Evolutionary conservation across 2,888 invertebrate genomes (phyloP).

Genomic region (Cataglyphis altisquamis): DNA sequence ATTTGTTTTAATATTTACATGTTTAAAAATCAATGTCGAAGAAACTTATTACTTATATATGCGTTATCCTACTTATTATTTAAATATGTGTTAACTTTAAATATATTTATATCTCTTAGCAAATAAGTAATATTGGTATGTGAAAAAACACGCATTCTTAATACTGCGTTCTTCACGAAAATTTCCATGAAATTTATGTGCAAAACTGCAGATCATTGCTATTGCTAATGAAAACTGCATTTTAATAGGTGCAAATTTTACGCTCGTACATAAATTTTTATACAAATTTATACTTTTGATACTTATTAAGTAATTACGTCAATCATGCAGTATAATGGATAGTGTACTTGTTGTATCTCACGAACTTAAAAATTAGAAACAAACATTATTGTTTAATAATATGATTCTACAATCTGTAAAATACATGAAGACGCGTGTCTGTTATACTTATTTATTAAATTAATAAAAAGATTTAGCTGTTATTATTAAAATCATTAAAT

Average conservation of each 20-base stretch:
- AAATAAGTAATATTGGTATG: background rate
- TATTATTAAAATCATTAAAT: background rate
- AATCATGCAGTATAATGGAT: constrained; percentile 5
- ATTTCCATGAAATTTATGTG: background rate
- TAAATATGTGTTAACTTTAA: background rate
- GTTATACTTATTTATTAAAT: background rate
- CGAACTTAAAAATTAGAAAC: background rate
- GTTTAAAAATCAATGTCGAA: background rate
- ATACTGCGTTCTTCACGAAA: background rate
- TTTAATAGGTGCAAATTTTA: too few relatives aligned
- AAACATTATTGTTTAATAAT: background rate
- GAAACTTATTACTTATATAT: background rate
- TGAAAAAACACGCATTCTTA: background rate
- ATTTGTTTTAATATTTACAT: background rate
- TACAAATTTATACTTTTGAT: background rate
- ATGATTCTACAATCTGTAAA: background rate
- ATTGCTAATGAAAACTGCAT: background rate
- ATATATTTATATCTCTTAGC: background rate
- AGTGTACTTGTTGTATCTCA: background rate
- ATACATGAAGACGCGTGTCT: background rate
- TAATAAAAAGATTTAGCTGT: background rate
- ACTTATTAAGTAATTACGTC: background rate
- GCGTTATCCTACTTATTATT: background rate
- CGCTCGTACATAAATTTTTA: background rate
- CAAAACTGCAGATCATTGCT: background rate